phyloP scores from a whole-genome alignment of 2,797 vertebrate genomes.

The Nyctibius grandis region DNA sequence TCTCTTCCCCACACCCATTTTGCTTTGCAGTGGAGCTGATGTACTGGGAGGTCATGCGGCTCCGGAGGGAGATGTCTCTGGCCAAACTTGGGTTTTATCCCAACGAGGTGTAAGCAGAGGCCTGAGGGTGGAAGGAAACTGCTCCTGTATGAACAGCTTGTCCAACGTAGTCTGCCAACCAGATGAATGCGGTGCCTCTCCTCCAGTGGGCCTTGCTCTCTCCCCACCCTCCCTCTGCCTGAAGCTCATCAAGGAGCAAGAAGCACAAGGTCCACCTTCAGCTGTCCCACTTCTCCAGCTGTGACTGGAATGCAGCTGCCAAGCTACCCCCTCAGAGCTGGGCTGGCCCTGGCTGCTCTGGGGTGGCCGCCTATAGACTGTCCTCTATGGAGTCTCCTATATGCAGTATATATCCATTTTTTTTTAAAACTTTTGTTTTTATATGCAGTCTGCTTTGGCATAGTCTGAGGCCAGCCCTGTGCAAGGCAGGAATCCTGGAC shows the following conservation, averaged over 20 bases:
- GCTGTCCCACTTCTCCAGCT: not conserved
- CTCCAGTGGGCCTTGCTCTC: not conserved
- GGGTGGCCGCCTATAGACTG: not conserved
- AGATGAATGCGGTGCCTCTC: not conserved
- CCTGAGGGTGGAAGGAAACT: not conserved
- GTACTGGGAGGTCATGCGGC: constrained; percentile 94
- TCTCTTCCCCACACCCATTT: not conserved
- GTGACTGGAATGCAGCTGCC: constrained; percentile 14
- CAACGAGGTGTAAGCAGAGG: constrained; percentile 75
- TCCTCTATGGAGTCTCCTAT: not conserved
- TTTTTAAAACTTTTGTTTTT: not conserved
- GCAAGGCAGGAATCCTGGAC: not conserved
- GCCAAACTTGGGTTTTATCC: constrained; percentile 94
- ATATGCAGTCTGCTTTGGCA: constrained; percentile 7
- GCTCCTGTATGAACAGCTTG: not conserved
- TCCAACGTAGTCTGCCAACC: not conserved
- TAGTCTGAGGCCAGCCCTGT: not conserved
- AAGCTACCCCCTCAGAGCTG: not conserved
- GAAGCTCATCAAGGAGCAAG: not conserved
- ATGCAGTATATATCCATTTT: not conserved
- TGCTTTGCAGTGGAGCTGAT: constrained; percentile 85
- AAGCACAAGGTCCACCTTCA: not conserved
- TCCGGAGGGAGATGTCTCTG: constrained; percentile 92
- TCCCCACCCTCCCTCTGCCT: not conserved
- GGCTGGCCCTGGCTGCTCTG: constrained; percentile 27